Base-by-base conservation (phyloP, 2,797 vertebrate species). In the Mycteria americana region DNA sequence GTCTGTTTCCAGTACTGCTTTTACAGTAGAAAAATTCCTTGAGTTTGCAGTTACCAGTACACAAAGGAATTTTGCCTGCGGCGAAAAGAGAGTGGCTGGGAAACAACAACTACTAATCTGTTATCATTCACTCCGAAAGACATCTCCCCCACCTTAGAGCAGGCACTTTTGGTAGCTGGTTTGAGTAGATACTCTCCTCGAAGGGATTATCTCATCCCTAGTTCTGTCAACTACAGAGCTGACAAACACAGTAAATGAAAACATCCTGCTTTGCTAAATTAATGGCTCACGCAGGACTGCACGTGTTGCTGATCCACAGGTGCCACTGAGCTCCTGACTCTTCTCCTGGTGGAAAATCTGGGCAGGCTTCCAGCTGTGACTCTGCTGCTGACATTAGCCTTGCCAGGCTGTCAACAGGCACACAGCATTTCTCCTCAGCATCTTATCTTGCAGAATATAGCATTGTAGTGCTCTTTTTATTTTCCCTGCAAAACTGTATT, bases 231-330 rank as follows among this genome's bases (percentile, higher is more conserved):
- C 23, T 63, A n/a, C 28, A 63, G 60, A 83, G 68, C 75, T 90
- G 78, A 94, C 91, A 91, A 93, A 56, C 41, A 75, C 31, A 53
- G 59, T 79, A 85, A 65, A 43, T 48, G 28, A 79, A 95, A 95
- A 86, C 43, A 81, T 82, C 46, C 15, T 80, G 25, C 35, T 68
- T 79, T 83, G 39, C 59, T 91, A 83, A 90, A n/a, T 88, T 53
- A 59, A 33, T 37, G 53, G 21, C 65, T 92, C 19, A 22, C 1
- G 9, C 17, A 90, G 45, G 56, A 39, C 37, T 77, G 22, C 80
- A 60, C 5, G 3, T 93, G 79, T 17, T 81, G 82, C 43, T 70
- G 53, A 78, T 67, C 69, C 62, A 53, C 46, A 76, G 68, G 86
- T 95, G 74, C 31, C 77, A 82, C 54, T 1, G 0, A 76, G 43